Base-by-base conservation (phyloP, 2,113 vertebrate species). In the Antigone vipio region DNA sequence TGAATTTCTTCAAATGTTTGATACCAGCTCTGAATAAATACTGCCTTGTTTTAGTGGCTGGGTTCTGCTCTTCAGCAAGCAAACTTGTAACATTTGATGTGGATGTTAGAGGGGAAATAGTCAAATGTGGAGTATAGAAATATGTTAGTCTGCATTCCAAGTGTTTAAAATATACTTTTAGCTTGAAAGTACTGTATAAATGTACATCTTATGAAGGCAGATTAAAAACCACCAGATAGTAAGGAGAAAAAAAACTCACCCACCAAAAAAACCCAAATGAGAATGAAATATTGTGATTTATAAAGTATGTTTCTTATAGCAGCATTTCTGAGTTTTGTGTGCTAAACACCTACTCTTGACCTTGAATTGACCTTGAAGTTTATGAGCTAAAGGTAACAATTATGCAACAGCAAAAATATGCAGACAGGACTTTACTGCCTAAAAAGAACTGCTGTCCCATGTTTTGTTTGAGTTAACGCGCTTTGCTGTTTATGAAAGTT, bases 361-460 rank as follows among this genome's bases (percentile, higher is more conserved):
- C 95, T 97, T 17, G 13, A 69, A 76, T 15, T 97, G 96, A 98
- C 98, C 97, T 97, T 93, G 74, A 68, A 85, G 84, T 97, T 98
- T 98, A 98, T 93, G 87, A 97, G 88, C 94, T 97, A 85, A 97
- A 97, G 97, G 97, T 98, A 98, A 96, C 96, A 95, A 96, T 97
- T 98, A 97, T 94, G 97, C 92, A 97, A 97, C 30, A n/a, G 85
- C 89, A 96, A 80, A 98, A 98, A 96, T 97, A 98, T 98, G 97
- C 94, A 97, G 97, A 94, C 97, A 11, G 53, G 94, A 78, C 95
- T 97, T 97, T 96, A 97, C 86, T 96, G 92, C 95, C 83, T 93
- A 91, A 79, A 95, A 95, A 93, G 92, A 97, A 42, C 68, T 92
- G 60, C 82, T 96, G 93, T 97, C 96, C 88, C 89, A 93, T 96